Conservation (phyloP, 2,113 vertebrate species). For the Galemys pyrenaicus region DNA sequence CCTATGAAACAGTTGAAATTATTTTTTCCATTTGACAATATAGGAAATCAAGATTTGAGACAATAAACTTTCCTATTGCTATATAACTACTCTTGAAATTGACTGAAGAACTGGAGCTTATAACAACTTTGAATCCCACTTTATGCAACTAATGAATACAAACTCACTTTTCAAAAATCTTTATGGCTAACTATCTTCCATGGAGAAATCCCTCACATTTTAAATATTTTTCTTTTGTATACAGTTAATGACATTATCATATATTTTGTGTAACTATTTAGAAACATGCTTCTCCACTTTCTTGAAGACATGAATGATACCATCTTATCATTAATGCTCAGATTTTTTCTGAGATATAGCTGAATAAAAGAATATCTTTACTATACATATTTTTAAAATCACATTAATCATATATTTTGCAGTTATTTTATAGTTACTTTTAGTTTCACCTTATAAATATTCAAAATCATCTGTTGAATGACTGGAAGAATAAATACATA, state of each 20-base stretch:
- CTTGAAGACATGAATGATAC: background rate
- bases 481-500: background rate
- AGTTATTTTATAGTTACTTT: background rate
- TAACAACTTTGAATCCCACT: background rate
- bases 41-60: background rate
- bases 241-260: background rate
- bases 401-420: background rate
- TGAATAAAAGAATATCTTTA: constrained; percentile 6
- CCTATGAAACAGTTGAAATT: background rate
- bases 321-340: background rate
- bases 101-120: background rate
- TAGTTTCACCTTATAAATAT: background rate
- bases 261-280: background rate
- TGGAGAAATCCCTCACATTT: background rate
- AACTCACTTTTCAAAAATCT: background rate
- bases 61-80: background rate
- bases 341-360: background rate
- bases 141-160: background rate
- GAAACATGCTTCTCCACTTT: background rate
- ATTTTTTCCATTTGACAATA: background rate
- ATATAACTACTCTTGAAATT: background rate
- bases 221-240: background rate
- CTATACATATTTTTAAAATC: background rate
- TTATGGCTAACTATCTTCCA: background rate
- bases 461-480: background rate